Base-by-base conservation (phyloP, 2,888 invertebrate genomes). In the Salpingus planirostris region DNA sequence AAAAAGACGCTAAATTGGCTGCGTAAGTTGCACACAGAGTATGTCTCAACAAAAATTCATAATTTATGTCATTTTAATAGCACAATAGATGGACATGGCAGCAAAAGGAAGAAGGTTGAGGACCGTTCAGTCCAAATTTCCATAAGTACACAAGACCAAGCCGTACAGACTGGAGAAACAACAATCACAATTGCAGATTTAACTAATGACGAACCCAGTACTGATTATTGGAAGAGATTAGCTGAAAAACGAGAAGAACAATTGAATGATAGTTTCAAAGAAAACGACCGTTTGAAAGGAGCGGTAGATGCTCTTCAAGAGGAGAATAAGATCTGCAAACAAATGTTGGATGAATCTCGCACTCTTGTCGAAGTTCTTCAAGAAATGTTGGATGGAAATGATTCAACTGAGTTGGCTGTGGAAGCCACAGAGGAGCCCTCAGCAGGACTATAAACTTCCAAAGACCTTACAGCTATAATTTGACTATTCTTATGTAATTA, bases 341-440 rank as follows among this genome's bases (percentile, higher is more conserved):
- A 76, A 54, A 80, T 86, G 78, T 58, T 86, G 15, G 77, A 81
- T 22, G 86, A 86, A 60, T 76, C 84, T 1, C 78, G 76, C 51
- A 69, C 73, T 54, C 69, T 87, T 42, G 79, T 86, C 14, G 81
- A 84, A 67, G 76, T 85, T 13, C 68, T 88, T 7, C 80, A 80
- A 66, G 82, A 76, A 69, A 50, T n/a, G n/a, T n/a, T n/a, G n/a
- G n/a, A n/a, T n/a, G n/a, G n/a, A n/a, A 52, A 34, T 26, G 6
- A 8, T 21, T 12, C 4, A 26, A 18, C 31, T 46, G 38, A n/a
- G n/a, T n/a, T n/a, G n/a, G n/a, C n/a, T n/a, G n/a, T n/a, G n/a
- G n/a, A n/a, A n/a, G n/a, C n/a, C n/a, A n/a, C n/a, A n/a, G n/a
- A n/a, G n/a, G n/a, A n/a, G n/a, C n/a, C n/a, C n/a, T n/a, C n/a